A percentile compares a stretch with the other conserved stretches of the same genome.
These are phyloP conservation scores for Drosophila seguyi DNA, from an alignment of 1,140 invertebrate genomes.

Conservation along the genomic window DNA sequence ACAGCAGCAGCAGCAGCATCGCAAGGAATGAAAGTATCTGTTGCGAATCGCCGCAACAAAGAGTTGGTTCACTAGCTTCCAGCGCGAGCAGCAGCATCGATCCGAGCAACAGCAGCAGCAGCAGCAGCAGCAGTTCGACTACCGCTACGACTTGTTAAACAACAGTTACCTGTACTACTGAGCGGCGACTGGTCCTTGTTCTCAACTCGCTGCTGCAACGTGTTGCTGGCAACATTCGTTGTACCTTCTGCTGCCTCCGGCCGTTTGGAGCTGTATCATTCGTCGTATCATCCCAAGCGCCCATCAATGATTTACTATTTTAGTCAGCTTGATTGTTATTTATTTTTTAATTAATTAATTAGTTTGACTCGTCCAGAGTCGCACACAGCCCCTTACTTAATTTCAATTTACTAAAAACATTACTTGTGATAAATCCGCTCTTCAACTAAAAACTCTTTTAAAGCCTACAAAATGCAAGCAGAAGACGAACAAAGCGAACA, in stretches of 20 bases:
- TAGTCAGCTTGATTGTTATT: slow-evolving; percentile 78
- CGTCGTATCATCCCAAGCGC: slow-evolving; percentile 13
- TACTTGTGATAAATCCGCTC: slow-evolving; percentile 56
- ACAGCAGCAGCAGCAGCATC: slow-evolving; percentile 67
- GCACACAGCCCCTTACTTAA: slow-evolving; percentile 31
- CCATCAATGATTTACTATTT: slow-evolving; percentile 50
- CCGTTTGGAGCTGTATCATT: slow-evolving; percentile 33
- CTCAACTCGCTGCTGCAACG: slow-evolving; percentile 34
- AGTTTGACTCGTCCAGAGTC: slow-evolving; percentile 22
- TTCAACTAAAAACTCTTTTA: slow-evolving; percentile 21
- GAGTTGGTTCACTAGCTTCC: slow-evolving; percentile 79
- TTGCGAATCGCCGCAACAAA: slow-evolving; percentile 80
- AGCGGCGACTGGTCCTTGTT: slow-evolving; percentile 28
- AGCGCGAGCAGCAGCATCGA: slow-evolving; percentile 60
- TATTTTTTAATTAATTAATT: slow-evolving; percentile 68
- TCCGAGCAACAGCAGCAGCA: slow-evolving; percentile 50
- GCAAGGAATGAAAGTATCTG: slow-evolving; percentile 84
- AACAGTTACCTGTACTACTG: slow-evolving; percentile 74
- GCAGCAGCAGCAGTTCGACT: slow-evolving; percentile 54
- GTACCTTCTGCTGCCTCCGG: slow-evolving; percentile 19
- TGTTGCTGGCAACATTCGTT: slow-evolving; percentile 74
- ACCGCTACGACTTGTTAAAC: slow-evolving; percentile 68
- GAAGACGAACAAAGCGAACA: slow-evolving; percentile 17
- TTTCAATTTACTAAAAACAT: slow-evolving; percentile 21
- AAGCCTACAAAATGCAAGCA: slow-evolving; percentile 7